These are phyloP conservation scores for Achlya flavicornis DNA, from an alignment of 2,888 invertebrate species.

Conservation along the genomic window DNA sequence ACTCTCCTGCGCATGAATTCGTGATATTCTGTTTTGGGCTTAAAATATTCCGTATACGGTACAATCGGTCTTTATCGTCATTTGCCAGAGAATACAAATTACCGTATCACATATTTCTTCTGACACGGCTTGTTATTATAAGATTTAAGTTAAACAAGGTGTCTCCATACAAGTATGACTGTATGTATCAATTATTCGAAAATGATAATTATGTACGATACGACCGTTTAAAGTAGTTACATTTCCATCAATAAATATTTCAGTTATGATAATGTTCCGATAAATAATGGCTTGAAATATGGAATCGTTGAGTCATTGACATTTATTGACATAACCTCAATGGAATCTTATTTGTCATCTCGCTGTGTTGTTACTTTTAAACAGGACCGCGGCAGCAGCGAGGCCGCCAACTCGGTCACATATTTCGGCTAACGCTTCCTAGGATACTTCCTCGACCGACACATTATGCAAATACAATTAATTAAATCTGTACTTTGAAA, in stretches of 20 bases:
- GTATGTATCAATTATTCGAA: slow-evolving; percentile 43
- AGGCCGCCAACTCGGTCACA: slow-evolving; percentile 70
- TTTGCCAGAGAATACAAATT: slow-evolving; percentile 57
- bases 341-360: slow-evolving; percentile 24
- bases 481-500: background rate
- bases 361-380: slow-evolving; percentile 28
- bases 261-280: slow-evolving; percentile 49
- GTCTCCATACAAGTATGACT: slow-evolving; percentile 51
- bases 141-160: slow-evolving; percentile 38
- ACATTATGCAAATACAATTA: slow-evolving; percentile 19
- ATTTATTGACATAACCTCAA: slow-evolving; percentile 41
- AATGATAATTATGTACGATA: slow-evolving; percentile 22
- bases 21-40: slow-evolving; percentile 52
- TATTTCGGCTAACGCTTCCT: slow-evolving; percentile 58
- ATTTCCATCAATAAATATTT: slow-evolving; percentile 54
- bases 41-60: slow-evolving; percentile 50
- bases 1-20: slow-evolving; percentile 44
- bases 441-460: slow-evolving; percentile 37
- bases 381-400: slow-evolving; percentile 54
- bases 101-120: slow-evolving; percentile 38
- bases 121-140: slow-evolving; percentile 38
- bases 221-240: slow-evolving; percentile 31
- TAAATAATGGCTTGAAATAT: slow-evolving; percentile 50
- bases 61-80: slow-evolving; percentile 51
- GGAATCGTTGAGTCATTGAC: slow-evolving; percentile 45